Conservation (phyloP, 2,113 vertebrate genomes). For the Emydocephalus ijimae region DNA sequence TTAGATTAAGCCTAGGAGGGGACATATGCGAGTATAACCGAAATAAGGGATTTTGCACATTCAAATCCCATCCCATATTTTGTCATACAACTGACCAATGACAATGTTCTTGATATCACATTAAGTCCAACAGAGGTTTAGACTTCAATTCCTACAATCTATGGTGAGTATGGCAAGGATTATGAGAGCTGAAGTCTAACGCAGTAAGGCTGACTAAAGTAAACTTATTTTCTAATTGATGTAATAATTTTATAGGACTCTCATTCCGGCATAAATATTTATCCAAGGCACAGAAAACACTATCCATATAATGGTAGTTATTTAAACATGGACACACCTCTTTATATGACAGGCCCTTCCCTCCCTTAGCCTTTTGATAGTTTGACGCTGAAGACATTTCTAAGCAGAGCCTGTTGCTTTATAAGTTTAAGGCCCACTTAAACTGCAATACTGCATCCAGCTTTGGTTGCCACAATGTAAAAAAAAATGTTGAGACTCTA, state of each 20-base stretch:
- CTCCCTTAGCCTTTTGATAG: background rate
- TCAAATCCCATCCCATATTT: background rate
- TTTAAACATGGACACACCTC: background rate
- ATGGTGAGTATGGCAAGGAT: background rate
- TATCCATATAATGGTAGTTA: background rate
- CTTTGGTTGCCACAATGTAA: too few relatives aligned
- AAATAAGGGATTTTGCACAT: background rate
- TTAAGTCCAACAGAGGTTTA: background rate
- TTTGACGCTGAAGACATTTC: too few relatives aligned
- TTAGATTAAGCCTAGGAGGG: background rate
- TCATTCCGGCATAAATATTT: background rate
- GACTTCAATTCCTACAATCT: background rate
- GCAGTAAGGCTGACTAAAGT: background rate
- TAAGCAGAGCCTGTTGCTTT: too few relatives aligned
- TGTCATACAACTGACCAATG: background rate
- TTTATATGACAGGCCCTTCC: background rate
- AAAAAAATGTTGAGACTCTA: too few relatives aligned
- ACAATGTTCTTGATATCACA: background rate
- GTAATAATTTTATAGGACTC: background rate
- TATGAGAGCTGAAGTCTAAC: background rate
- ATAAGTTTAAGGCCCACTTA: too few relatives aligned
- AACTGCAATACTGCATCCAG: too few relatives aligned
- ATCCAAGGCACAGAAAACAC: background rate
- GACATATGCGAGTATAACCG: background rate
- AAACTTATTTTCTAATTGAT: rapidly evolving